A percentile compares a stretch with the other conserved stretches of the same genome.
These are phyloP conservation scores for Eucriotettix oculatus DNA, from an alignment of 2,888 invertebrate genomes.

Conservation along the genomic window DNA sequence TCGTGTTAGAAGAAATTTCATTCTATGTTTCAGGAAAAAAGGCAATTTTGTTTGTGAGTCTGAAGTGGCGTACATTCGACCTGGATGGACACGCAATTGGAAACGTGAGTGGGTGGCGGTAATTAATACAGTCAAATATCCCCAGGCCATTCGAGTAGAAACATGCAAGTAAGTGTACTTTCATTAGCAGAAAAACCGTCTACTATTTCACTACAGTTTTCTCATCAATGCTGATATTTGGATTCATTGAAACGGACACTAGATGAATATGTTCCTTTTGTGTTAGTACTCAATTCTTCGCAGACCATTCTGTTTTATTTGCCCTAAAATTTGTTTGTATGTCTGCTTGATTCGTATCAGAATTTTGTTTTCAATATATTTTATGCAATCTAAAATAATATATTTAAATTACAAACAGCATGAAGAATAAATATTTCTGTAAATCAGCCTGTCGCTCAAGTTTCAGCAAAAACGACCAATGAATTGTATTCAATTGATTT, in stretches of 20 bases:
- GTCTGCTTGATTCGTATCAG: too few species aligned
- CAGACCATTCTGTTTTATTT: too few species aligned
- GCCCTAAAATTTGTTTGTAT: too few species aligned
- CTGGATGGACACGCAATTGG: constrained; percentile 22
- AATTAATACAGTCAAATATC: constrained; percentile 20
- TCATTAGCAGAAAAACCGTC: neutral
- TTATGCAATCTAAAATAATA: too few species aligned
- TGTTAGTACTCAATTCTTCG: too few species aligned
- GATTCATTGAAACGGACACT: neutral
- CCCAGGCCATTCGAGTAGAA: constrained; percentile 21
- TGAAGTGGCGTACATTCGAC: constrained; percentile 20
- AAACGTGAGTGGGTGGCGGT: constrained; percentile 21
- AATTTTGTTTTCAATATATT: too few species aligned
- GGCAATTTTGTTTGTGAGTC: constrained; percentile 22
- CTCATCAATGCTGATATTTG: neutral
- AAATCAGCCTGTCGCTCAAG: too few species aligned
- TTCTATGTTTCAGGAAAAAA: constrained; percentile 14
- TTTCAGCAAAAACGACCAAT: too few species aligned
- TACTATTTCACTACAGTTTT: neutral
- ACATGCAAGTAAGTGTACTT: constrained; percentile 19
- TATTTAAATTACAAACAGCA: too few species aligned
- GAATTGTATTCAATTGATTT: too few species aligned
- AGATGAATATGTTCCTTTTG: too few species aligned
- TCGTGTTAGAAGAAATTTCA: neutral
- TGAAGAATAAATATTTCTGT: too few species aligned